These are phyloP conservation scores for Drosophila yakuba DNA, from an alignment of 1,140 invertebrate species.

Conservation along the genomic window DNA sequence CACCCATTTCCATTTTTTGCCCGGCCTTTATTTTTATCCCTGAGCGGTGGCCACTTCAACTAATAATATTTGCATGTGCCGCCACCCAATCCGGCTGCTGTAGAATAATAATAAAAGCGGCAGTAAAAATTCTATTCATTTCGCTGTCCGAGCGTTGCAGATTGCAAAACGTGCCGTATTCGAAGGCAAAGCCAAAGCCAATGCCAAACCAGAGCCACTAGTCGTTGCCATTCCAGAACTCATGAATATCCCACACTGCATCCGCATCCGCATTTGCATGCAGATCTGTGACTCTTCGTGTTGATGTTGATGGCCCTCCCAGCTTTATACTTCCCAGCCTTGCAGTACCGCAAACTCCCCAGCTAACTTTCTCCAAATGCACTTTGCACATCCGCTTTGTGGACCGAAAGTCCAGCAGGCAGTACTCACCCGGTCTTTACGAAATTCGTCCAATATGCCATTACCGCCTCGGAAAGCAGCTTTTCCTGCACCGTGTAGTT, in stretches of 20 bases:
- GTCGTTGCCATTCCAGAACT: conserved; percentile 40
- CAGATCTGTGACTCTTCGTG: conserved; percentile 60
- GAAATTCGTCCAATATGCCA: conserved; percentile 95
- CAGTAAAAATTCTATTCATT: conserved; percentile 83
- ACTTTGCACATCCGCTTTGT: conserved; percentile 64
- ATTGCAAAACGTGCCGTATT: conserved; percentile 72
- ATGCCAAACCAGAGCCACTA: conserved; percentile 26
- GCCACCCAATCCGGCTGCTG: conserved; percentile 15
- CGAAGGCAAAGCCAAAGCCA: conserved; percentile 17
- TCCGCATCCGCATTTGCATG: conserved; percentile 68
- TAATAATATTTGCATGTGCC: conserved; percentile 76
- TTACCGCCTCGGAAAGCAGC: conserved; percentile 92
- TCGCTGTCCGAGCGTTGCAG: conserved; percentile 77
- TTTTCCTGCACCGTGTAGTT: conserved; percentile 91
- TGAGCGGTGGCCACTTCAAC: conserved; percentile 54
- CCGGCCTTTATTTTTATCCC: conserved; percentile 25
- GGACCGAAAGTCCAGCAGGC: conserved; percentile 24
- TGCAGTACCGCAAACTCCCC: neutral
- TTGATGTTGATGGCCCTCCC: conserved; percentile 48
- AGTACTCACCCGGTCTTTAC: conserved; percentile 91
- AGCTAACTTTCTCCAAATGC: conserved; percentile 64
- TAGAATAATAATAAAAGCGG: conserved; percentile 74
- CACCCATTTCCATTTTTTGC: conserved; percentile 35
- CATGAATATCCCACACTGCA: conserved; percentile 59
- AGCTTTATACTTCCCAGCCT: too few relatives aligned